Evolutionary conservation across 2,888 invertebrate genomes (phyloP).

Genomic region (Deladenus siricidicola): DNA sequence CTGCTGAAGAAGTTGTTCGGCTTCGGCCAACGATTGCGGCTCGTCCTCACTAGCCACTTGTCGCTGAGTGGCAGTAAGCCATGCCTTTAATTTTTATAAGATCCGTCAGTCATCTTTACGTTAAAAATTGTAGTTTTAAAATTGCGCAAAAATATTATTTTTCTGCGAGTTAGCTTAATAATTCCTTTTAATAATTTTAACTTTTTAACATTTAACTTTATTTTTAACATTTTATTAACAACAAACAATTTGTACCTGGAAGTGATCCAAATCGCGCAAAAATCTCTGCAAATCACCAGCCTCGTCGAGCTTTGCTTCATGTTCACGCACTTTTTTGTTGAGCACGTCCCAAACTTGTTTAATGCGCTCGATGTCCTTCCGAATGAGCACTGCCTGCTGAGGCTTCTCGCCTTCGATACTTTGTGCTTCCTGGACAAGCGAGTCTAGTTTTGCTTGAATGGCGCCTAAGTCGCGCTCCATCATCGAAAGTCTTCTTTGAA

Average conservation of each 20-base stretch:
- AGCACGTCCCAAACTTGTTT: conserved; percentile 84
- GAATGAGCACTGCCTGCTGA: conserved; percentile 74
- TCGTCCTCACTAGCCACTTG: conserved; percentile 94
- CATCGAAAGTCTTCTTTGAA: conserved; percentile 70
- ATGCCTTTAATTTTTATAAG: conserved; percentile 63
- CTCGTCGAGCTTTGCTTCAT: conserved; percentile 94
- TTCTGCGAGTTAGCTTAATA: too few species aligned
- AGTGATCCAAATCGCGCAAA: conserved; percentile 95
- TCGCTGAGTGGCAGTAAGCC: conserved; percentile 98
- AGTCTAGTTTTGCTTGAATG: conserved; percentile 82
- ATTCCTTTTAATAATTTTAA: too few species aligned
- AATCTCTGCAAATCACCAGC: conserved; percentile 96
- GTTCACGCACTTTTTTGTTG: conserved; percentile 90
- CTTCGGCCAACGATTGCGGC: conserved; percentile 83
- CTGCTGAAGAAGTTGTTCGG: conserved; percentile 88
- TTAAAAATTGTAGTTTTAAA: too few species aligned
- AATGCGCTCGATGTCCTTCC: conserved; percentile 81
- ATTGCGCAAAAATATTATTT: too few species aligned
- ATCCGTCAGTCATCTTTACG: too few species aligned
- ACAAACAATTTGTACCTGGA: conserved; percentile 68
- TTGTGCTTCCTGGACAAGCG: conserved; percentile 84
- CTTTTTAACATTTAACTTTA: neutral
- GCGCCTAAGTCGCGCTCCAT: conserved; percentile 98
- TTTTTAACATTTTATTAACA: neutral
- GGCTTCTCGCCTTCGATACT: conserved; percentile 86